Percentiles rank a stretch among this genome's conserved stretches.
Evolutionary conservation across 2,113 vertebrate species (phyloP).

Genomic region (Gasterosteus aculeatus): DNA sequence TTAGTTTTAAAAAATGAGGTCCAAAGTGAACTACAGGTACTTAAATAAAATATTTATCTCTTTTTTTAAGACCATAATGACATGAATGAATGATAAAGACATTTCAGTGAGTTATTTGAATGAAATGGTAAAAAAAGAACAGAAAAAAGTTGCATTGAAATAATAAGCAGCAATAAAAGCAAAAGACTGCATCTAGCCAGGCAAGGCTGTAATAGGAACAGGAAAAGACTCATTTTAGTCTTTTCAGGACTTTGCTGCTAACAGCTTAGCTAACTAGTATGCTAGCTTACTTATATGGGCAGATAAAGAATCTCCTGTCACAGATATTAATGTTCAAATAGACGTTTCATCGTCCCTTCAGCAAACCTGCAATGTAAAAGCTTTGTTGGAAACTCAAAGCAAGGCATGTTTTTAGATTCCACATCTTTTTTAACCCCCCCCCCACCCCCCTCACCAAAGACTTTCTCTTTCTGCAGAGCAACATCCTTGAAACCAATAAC

Average conservation of each 20-base stretch:
- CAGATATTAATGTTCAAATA: background rate
- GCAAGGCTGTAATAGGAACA: slow-evolving; percentile 1
- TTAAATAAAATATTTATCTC: background rate
- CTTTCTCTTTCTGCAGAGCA: background rate
- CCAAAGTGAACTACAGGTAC: background rate
- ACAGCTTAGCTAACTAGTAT: background rate
- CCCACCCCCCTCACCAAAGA: background rate
- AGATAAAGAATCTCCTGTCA: background rate
- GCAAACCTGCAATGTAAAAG: background rate
- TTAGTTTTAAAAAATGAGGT: background rate
- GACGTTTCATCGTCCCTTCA: slow-evolving; percentile 8
- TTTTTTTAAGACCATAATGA: background rate
- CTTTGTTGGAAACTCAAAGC: background rate
- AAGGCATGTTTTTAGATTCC: background rate
- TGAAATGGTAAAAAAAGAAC: background rate
- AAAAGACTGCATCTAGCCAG: slow-evolving; percentile 6
- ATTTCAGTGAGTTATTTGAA: background rate
- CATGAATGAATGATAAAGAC: background rate
- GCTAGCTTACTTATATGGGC: background rate
- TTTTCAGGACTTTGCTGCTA: background rate
- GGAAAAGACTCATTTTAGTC: background rate
- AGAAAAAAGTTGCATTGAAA: no score
- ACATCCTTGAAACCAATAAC: background rate
- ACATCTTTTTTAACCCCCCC: background rate
- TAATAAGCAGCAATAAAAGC: background rate